Evolutionary conservation across 2,888 invertebrate genomes (phyloP).

Genomic region (Torymus tubicola): DNA sequence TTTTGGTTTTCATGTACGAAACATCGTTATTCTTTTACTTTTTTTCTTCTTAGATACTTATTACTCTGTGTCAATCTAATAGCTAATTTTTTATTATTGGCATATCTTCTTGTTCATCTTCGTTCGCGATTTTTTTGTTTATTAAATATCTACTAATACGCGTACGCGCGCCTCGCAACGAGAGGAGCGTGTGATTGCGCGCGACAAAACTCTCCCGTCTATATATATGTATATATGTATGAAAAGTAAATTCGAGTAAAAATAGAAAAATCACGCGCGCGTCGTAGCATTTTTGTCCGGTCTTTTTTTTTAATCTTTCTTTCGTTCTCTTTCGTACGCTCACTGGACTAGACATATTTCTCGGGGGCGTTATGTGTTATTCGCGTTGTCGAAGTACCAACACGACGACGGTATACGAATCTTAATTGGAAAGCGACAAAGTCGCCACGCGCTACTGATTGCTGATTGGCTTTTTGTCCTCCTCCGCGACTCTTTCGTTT

Average conservation of each 20-base stretch:
- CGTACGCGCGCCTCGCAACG: not conserved
- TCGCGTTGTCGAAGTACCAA: slow-evolving; percentile 22
- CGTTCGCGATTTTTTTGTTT: not conserved
- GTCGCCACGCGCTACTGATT: slow-evolving; percentile 68
- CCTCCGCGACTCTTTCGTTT: not conserved
- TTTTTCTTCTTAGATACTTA: slow-evolving; percentile 6
- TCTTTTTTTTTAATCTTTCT: no score
- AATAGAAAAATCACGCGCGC: slow-evolving; percentile 36
- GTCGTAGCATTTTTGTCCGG: slow-evolving; percentile 1
- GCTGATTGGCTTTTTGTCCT: slow-evolving; percentile 46
- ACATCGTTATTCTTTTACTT: not conserved
- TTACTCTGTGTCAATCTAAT: slow-evolving; percentile 2
- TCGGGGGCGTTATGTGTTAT: not conserved
- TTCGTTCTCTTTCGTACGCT: no score
- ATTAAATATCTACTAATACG: not conserved
- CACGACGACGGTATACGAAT: slow-evolving; percentile 41
- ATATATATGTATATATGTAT: no score
- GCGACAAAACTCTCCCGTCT: no score
- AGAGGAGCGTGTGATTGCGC: no score
- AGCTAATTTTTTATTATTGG: slow-evolving; percentile 22
- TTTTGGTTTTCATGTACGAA: slow-evolving; percentile 11
- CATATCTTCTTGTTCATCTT: not conserved
- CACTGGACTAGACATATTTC: slow-evolving; percentile 22
- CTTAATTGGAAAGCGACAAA: slow-evolving; percentile 55
- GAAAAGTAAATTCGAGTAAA: slow-evolving; percentile 5